phyloP scores from a whole-genome alignment of 1,140 invertebrate genomes.

The Trissolcus basalis region DNA sequence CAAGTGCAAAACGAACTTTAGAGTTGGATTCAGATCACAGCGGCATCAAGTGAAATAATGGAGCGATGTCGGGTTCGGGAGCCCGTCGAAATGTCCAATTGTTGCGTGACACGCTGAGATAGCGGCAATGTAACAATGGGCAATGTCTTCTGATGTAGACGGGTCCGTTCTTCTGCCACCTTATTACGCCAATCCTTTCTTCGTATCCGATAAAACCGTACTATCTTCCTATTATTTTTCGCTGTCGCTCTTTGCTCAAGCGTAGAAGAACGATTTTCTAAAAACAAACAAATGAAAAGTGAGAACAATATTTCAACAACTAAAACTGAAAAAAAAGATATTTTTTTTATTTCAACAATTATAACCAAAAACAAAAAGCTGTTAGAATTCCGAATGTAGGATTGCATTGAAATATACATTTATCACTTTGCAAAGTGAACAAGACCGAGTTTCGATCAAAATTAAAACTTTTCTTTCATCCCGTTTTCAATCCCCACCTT shows the following conservation, averaged over 20 bases:
- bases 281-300: too few species aligned
- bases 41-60: slow-evolving; percentile 40
- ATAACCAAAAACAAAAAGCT: too few species aligned
- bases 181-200: slow-evolving; percentile 46
- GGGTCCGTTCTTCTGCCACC: slow-evolving; percentile 43
- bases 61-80: slow-evolving; percentile 26
- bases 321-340: too few species aligned
- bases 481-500: too few species aligned
- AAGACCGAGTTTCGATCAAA: too few species aligned
- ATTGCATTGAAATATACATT: too few species aligned
- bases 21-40: slow-evolving; percentile 31
- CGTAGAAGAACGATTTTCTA: too few species aligned
- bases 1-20: slow-evolving; percentile 8
- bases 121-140: slow-evolving; percentile 45
- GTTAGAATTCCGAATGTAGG: too few species aligned
- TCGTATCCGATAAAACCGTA: slow-evolving; percentile 42
- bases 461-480: too few species aligned
- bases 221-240: slow-evolving; percentile 54
- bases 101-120: slow-evolving; percentile 53
- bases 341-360: too few species aligned
- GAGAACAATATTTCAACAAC: too few species aligned
- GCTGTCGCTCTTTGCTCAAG: slow-evolving; percentile 34
- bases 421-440: too few species aligned
- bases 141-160: slow-evolving; percentile 43
- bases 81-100: slow-evolving; percentile 58